phyloP scores from a whole-genome alignment of 1,140 invertebrate species.

The Bombus confusus region DNA sequence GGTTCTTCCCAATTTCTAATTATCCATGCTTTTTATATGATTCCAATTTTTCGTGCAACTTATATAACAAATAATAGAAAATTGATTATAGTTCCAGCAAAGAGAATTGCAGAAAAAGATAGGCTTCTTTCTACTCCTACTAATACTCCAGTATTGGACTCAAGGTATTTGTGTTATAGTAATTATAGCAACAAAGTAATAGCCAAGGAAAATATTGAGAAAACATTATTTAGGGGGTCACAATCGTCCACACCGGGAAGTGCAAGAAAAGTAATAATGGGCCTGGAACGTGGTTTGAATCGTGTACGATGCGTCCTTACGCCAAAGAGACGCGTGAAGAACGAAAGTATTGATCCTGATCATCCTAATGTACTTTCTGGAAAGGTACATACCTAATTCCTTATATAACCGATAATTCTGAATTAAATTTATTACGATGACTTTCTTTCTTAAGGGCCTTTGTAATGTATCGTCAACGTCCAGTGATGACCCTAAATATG shows the following conservation, averaged over 20 bases:
- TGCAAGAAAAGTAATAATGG: slow-evolving; percentile 86
- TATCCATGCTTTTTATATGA: not conserved
- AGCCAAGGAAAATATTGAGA: not conserved
- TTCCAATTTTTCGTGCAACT: not conserved
- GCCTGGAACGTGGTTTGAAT: slow-evolving; percentile 88
- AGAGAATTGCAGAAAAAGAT: slow-evolving; percentile 68
- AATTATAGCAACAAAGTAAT: slow-evolving; percentile 8
- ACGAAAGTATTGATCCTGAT: slow-evolving; percentile 67
- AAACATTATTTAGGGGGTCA: slow-evolving; percentile 59
- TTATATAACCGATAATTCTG: not conserved
- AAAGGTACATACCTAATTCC: slow-evolving; percentile 74
- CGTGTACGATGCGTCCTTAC: slow-evolving; percentile 88
- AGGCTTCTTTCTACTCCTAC: slow-evolving; percentile 67
- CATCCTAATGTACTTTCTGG: slow-evolving; percentile 79
- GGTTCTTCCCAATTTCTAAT: not conserved
- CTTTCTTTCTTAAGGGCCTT: slow-evolving; percentile 84
- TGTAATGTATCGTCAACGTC: slow-evolving; percentile 89
- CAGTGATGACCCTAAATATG: slow-evolving; percentile 86
- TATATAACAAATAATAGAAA: not conserved
- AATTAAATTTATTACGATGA: slow-evolving; percentile 24
- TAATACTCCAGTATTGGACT: slow-evolving; percentile 51
- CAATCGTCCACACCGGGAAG: slow-evolving; percentile 81
- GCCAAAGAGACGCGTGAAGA: slow-evolving; percentile 83
- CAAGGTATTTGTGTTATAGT: slow-evolving; percentile 58
- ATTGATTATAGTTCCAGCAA: slow-evolving; percentile 71